Conservation (phyloP, 2,888 invertebrate species). For the Abrostola triplasia region DNA sequence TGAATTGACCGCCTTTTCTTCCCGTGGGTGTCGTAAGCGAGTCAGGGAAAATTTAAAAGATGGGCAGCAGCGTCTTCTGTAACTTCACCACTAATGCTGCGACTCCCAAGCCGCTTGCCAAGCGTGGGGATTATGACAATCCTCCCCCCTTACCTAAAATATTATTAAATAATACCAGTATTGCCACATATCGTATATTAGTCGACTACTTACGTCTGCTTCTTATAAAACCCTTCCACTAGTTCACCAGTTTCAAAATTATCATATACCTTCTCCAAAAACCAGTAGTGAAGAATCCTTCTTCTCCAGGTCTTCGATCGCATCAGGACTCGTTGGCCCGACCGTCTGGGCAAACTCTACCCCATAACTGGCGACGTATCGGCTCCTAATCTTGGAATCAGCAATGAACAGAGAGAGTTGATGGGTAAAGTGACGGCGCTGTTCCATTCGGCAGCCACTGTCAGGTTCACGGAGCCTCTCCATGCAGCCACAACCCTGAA, state of each 20-base stretch:
- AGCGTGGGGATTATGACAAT: too few species aligned
- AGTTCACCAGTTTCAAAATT: too few species aligned
- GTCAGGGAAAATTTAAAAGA: too few species aligned
- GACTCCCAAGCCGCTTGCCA: too few species aligned
- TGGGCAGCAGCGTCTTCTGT: too few species aligned
- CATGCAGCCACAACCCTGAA: conserved; percentile 96
- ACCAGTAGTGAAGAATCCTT: background rate
- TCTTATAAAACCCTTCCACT: too few species aligned
- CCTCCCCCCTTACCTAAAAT: too few species aligned
- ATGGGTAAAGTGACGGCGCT: conserved; percentile 93
- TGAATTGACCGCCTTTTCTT: too few species aligned
- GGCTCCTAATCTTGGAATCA: conserved; percentile 91
- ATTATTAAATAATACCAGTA: too few species aligned
- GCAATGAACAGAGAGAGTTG: conserved; percentile 89
- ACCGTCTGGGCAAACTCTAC: conserved; percentile 90
- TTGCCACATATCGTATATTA: background rate
- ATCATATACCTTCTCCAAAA: background rate
- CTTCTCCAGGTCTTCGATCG: conserved; percentile 91
- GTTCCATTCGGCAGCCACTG: conserved; percentile 98
- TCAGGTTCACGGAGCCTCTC: conserved; percentile 97
- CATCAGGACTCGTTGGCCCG: conserved; percentile 89
- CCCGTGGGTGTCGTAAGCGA: too few species aligned
- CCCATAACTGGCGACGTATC: conserved; percentile 93
- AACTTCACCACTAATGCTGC: too few species aligned
- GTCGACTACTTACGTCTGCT: too few species aligned